Evolutionary conservation across 2,797 vertebrate species (phyloP), one percentile per base, ranked within the genome.

Genomic region (Nyctibius grandis): DNA sequence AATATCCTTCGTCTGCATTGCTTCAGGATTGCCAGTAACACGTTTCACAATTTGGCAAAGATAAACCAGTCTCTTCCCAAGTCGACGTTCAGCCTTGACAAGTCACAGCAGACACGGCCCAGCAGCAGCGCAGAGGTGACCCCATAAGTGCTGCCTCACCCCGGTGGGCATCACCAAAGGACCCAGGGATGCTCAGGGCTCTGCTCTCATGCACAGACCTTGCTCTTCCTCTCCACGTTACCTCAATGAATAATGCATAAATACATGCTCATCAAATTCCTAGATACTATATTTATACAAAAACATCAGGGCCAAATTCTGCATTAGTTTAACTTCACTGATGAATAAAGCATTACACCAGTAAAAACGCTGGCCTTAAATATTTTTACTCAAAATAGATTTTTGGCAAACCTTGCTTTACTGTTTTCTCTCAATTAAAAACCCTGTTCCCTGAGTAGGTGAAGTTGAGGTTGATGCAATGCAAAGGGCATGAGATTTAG

Each of bases 191-290:
- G 69, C 69, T 44, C 74, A 28, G 47, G 13, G 67, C 67, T 50
- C 65, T 53, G 47, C 47, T 76, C 11, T 51, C 77, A 1, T 13
- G 47, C 28, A 19, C 73, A 60, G 61, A 68, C 33, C 50, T 79
- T 1, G 0, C 69, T 92, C 63, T 51, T 74, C 68, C 68, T 80
- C 81, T 56, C 64, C 60, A 53, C 8, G 1, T 89, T 60, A 29
- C 40, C 68, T 48, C 64, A 28, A 61, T 93, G 91, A 95, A 94
- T 96, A 91, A 95, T 88, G 53, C 82, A 93, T 76, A 69, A 90
- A 86, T 33, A 84, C 3, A 1, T 2, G 3, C 70, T 85, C 92
- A 91, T 77, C 91, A 51, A 14, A 65, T 82, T 85, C 68, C 76
- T 38, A 64, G 81, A 85, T 85, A 45, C 87, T 95, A 75, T 93